These are phyloP conservation scores for Crotalus tigris DNA, from an alignment of 2,113 vertebrate species.

Conservation along the genomic window DNA sequence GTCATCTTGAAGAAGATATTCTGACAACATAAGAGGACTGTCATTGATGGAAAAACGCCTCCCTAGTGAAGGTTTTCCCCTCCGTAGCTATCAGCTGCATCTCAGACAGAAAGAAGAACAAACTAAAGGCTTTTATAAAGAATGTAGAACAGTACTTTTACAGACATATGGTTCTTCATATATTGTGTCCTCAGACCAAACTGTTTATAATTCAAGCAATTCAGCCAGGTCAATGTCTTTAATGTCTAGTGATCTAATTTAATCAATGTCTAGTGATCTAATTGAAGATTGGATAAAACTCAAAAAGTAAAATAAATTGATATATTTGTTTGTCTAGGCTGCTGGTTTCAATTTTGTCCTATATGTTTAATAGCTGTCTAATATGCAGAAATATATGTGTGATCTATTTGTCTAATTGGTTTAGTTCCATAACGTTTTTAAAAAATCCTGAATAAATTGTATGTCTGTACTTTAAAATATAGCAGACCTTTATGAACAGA, in stretches of 20 bases:
- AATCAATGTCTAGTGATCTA: not conserved
- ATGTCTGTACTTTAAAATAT: not conserved
- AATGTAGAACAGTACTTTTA: not conserved
- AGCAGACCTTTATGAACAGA: not conserved
- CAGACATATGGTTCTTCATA: not conserved
- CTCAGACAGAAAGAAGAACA: not conserved
- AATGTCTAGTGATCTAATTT: not conserved
- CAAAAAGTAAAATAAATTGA: not conserved
- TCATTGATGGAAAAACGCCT: not conserved
- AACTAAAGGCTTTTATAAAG: not conserved
- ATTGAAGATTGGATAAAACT: not conserved
- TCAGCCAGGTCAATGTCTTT: not conserved
- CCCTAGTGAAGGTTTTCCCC: not conserved
- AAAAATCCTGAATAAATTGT: not conserved
- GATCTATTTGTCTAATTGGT: not conserved
- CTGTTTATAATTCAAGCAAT: not conserved
- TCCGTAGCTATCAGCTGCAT: not conserved
- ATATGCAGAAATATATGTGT: not conserved
- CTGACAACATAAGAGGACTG: not conserved
- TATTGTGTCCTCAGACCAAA: not conserved
- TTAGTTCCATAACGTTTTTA: not conserved
- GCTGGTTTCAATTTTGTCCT: not conserved
- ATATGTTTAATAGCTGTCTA: not conserved
- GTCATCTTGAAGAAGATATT: not conserved
- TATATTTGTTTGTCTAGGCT: not conserved